Evolutionary conservation across 2,797 vertebrate species (phyloP).

Genomic region (Acridotheres tristis): DNA sequence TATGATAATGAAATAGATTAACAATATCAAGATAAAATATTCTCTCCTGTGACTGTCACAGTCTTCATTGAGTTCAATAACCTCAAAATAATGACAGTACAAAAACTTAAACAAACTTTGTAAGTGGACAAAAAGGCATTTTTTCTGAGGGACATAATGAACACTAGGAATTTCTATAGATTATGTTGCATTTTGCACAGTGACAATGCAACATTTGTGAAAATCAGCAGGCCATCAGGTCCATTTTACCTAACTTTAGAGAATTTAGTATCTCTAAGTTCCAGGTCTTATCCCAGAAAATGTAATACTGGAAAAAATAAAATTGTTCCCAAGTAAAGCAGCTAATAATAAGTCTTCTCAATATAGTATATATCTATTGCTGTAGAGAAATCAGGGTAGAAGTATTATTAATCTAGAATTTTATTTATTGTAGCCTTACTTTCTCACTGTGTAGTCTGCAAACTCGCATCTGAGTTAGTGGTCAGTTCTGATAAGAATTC

Average conservation of each 20-base stretch:
- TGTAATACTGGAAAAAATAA: background rate
- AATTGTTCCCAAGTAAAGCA: background rate
- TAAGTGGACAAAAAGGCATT: background rate
- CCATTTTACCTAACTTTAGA: background rate
- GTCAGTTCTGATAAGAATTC: background rate
- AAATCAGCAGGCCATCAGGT: background rate
- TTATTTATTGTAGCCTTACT: background rate
- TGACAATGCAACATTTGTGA: background rate
- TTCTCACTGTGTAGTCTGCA: background rate
- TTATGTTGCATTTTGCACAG: background rate
- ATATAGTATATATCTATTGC: background rate
- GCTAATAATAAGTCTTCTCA: background rate
- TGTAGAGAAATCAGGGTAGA: background rate
- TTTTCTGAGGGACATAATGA: background rate
- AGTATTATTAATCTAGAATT: background rate
- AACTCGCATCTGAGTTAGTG: background rate
- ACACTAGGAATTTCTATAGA: background rate
- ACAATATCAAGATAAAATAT: background rate
- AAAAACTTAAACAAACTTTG: background rate
- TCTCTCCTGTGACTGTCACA: background rate
- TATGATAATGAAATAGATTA: slow-evolving; percentile 29
- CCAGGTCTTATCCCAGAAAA: background rate
- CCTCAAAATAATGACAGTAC: background rate
- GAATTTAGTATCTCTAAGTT: background rate
- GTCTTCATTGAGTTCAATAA: background rate